phyloP scores from a whole-genome alignment of 2,113 vertebrate genomes.

The Patagioenas fasciata region DNA sequence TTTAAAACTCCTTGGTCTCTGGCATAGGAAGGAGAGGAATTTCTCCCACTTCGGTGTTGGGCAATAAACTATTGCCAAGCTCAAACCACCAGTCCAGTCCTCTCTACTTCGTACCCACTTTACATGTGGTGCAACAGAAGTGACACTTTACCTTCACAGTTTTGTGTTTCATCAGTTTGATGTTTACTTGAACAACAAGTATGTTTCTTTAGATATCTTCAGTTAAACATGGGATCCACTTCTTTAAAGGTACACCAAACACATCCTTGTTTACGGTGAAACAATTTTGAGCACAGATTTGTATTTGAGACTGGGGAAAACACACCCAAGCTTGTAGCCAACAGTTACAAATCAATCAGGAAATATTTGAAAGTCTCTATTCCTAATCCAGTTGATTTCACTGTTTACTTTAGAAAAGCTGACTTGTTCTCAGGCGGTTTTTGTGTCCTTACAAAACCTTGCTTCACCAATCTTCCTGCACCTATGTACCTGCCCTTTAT shows the following conservation, averaged over 20 bases:
- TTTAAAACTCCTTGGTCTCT: background rate
- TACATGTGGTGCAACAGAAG: background rate
- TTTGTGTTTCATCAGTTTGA: background rate
- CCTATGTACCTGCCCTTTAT: background rate
- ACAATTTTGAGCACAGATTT: background rate
- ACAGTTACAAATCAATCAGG: background rate
- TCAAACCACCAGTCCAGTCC: background rate
- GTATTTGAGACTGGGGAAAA: background rate
- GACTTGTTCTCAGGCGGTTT: background rate
- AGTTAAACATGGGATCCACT: background rate
- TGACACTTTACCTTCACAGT: accelerated
- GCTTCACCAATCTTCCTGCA: background rate
- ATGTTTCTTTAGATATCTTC: background rate
- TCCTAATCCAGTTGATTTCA: background rate
- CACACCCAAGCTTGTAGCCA: background rate
- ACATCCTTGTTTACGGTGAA: background rate
- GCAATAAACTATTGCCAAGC: background rate
- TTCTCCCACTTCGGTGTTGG: background rate
- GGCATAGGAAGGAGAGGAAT: background rate
- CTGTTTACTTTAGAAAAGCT: background rate
- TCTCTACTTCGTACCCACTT: background rate
- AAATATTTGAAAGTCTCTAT: background rate
- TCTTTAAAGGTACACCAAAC: background rate
- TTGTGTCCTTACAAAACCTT: background rate
- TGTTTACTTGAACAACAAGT: background rate